Base-by-base conservation (phyloP, 2,888 invertebrate species). In the Balanococcus diminutus region DNA sequence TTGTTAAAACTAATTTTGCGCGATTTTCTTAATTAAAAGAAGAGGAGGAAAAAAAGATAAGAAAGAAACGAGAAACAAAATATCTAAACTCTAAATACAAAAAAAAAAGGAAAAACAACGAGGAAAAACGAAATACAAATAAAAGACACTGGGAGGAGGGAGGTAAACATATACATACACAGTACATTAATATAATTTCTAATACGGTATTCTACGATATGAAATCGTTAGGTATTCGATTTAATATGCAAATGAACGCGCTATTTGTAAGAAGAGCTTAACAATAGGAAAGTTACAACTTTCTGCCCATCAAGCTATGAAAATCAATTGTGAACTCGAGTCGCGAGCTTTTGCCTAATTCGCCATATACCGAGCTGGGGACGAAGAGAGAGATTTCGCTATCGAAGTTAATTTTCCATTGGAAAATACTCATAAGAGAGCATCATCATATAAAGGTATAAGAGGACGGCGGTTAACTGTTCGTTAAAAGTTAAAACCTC, bases 1-100 rank as follows among this genome's bases (percentile, higher is more conserved):
- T 67, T 25, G 61, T 67, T 67, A 67, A 67, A 32, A 19, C 75
- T 75, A 75, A 75, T 75, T 75, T 32, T 75, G 75, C 75, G 75
- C 32, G 32, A 32, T n/a, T 75, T 75, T 32, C n/a, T 75, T 28
- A 28, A 67, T 25, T 25, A 67, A 67, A 67, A 67, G 3, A 4
- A 67, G 28, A 67, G n/a, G n/a, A 67, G 14, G n/a, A 67, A 25
- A 25, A 67, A 67, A 11, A 14, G n/a, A 14, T 1, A 28, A 2
- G 11, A 67, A 67, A n/a, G n/a, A n/a, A 25, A 51, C 4, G 4
- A 42, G 14, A 42, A 6, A 42, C 42, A 42, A 42, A 42, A 42
- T 36, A 36, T 4, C 8, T 6, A 6, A 36, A 8, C 4, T 42
- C 42, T 11, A 42, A 42, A 42, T 11, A 42, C 2, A 56, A 19